Conservation (phyloP, 1,140 invertebrate species). For the Drosophila gunungcola region DNA sequence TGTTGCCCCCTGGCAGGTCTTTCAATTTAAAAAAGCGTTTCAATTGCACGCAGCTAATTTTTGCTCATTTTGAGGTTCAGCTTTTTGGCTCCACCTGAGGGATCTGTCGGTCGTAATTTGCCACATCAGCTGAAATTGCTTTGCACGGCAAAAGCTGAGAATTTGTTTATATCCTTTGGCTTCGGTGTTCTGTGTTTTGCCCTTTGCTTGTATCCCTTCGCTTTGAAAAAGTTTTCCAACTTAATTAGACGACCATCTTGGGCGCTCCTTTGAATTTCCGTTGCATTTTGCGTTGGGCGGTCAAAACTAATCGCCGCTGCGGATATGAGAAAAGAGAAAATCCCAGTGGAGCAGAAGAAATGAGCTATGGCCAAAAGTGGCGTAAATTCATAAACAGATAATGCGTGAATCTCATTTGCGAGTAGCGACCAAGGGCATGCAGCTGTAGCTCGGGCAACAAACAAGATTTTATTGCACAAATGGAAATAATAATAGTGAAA, state of each 20-base stretch:
- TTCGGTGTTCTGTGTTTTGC: slow-evolving; percentile 3
- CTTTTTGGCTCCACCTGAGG: slow-evolving; percentile 7
- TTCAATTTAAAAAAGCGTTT: slow-evolving; percentile 69
- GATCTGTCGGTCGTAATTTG: slow-evolving; percentile 40
- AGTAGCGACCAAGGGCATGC: slow-evolving; percentile 45
- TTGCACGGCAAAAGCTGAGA: slow-evolving; percentile 15
- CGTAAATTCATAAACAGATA: slow-evolving; percentile 83
- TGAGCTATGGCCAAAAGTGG: slow-evolving; percentile 48
- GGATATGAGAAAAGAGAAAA: slow-evolving; percentile 67
- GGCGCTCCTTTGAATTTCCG: slow-evolving; percentile 72
- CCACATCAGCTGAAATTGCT: slow-evolving; percentile 46
- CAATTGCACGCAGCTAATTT: slow-evolving; percentile 60
- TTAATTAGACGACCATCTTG: slow-evolving; percentile 53
- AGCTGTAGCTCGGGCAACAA: slow-evolving; percentile 32
- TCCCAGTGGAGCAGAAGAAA: slow-evolving; percentile 7
- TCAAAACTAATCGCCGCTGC: slow-evolving; percentile 69
- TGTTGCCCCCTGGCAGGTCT: slow-evolving; percentile 11
- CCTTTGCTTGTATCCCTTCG: background rate
- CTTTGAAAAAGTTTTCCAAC: slow-evolving; percentile 56
- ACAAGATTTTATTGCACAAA: slow-evolving; percentile 63
- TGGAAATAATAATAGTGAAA: slow-evolving; percentile 42
- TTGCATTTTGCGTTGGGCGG: slow-evolving; percentile 57
- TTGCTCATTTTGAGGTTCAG: slow-evolving; percentile 34
- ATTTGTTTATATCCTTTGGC: slow-evolving; percentile 50
- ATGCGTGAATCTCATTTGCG: slow-evolving; percentile 69